Evolutionary conservation across 1,140 invertebrate species (phyloP).

Genomic region (Bicyclus anynana): DNA sequence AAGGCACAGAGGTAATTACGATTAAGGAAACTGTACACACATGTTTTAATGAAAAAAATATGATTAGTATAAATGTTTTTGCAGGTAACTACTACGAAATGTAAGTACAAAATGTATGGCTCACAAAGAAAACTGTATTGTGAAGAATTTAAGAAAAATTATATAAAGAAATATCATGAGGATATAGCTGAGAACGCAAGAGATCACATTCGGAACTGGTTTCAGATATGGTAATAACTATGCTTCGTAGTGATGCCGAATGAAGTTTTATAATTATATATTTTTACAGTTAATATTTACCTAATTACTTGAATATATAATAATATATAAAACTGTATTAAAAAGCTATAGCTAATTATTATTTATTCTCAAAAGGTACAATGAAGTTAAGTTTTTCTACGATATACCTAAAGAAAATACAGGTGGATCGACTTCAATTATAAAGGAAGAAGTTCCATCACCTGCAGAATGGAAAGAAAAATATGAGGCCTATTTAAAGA

Average conservation of each 20-base stretch:
- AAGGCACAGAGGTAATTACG: slow-evolving; percentile 24
- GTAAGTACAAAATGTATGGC: slow-evolving; percentile 27
- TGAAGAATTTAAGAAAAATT: slow-evolving; percentile 30
- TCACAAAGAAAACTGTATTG: slow-evolving; percentile 26
- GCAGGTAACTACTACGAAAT: slow-evolving; percentile 19
- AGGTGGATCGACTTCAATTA: slow-evolving; percentile 39
- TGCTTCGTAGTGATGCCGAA: background rate
- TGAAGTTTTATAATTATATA: too few relatives aligned
- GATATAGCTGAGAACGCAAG: slow-evolving; percentile 39
- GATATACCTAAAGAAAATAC: slow-evolving; percentile 44
- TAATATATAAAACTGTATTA: too few relatives aligned
- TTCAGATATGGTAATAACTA: slow-evolving; percentile 50
- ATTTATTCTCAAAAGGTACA: slow-evolving; percentile 39
- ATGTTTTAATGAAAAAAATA: too few relatives aligned
- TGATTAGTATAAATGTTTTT: slow-evolving; percentile 2
- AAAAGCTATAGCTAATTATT: background rate
- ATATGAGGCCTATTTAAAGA: slow-evolving; percentile 35
- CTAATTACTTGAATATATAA: too few relatives aligned
- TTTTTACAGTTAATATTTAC: too few relatives aligned
- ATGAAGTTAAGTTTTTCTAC: slow-evolving; percentile 39
- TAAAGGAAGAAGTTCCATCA: slow-evolving; percentile 40
- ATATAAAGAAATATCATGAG: slow-evolving; percentile 28
- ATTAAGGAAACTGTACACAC: too few relatives aligned
- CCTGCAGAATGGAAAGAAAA: slow-evolving; percentile 49
- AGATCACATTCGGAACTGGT: slow-evolving; percentile 49